Base-by-base conservation (phyloP, 2,888 invertebrate genomes). In the Acanthosepion pharaonis region DNA sequence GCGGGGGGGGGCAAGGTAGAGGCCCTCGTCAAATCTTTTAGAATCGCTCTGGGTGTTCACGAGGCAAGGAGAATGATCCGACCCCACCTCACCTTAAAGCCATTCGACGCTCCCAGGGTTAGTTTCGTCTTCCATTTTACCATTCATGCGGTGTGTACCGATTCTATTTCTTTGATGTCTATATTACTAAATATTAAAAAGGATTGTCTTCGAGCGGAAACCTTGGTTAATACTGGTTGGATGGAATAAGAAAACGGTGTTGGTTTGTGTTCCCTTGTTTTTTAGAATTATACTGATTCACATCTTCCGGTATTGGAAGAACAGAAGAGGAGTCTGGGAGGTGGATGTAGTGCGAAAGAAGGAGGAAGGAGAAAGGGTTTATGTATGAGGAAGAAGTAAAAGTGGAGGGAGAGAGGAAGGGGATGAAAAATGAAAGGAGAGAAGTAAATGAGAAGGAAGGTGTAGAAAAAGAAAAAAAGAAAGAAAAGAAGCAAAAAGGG, bases 181-280 rank as follows among this genome's bases (percentile, higher is more conserved):
- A 78, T 33, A 78, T 78, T n/a, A 78, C 78, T 78, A 11, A 78
- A 78, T 78, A 78, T 78, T 78, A 78, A 78, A 78, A 11, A n/a
- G 78, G 78, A 78, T 78, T 78, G 78, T 78, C 78, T 78, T 33
- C 78, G 33, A 78, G 78, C 78, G 78, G 78, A 78, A 78, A 78
- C n/a, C 11, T 78, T 78, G 33, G 78, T 78, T n/a, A 78, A 78
- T 78, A 11, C 78, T n/a, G 78, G n/a, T 78, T 33, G 8, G 78
- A 78, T 78, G 78, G 78, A n/a, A n/a, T 2, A n/a, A 15, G 78
- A 78, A 78, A 78, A 15, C 33, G n/a, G 78, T 33, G 15, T n/a
- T 78, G n/a, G n/a, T 6, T 78, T 78, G 11, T 33, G n/a, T 78
- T 78, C n/a, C 33, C n/a, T 78, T 78, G 78, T 78, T 78, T n/a